Percentiles rank a stretch among this genome's conserved stretches.
These are phyloP conservation scores for Globicephala melas DNA, from an alignment of 2,113 vertebrate species.

Conservation along the genomic window DNA sequence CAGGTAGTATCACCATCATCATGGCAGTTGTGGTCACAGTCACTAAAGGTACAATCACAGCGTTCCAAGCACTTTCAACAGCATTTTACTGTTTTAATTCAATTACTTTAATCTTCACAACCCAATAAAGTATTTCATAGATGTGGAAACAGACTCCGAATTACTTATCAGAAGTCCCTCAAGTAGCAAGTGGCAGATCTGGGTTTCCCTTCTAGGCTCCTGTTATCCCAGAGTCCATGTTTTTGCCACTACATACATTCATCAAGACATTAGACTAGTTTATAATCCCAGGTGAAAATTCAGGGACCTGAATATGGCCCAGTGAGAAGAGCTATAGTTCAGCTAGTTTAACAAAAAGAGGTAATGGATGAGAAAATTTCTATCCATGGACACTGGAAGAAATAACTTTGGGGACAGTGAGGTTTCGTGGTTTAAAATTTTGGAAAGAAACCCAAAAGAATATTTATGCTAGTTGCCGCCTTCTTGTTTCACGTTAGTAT, in stretches of 20 bases:
- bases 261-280: neutral
- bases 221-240: neutral
- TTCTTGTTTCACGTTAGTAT: neutral
- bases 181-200: neutral
- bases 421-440: neutral
- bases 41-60: neutral
- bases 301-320: neutral
- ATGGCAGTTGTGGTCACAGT: fast-evolving
- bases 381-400: neutral
- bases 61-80: neutral
- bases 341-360: neutral
- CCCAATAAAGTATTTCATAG: neutral
- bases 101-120: neutral
- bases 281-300: neutral
- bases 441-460: neutral
- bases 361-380: neutral
- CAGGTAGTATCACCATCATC: neutral
- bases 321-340: neutral
- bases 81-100: neutral
- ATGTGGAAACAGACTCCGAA: neutral
- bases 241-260: neutral
- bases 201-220: neutral
- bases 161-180: neutral
- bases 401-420: neutral
- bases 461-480: neutral